Evolutionary conservation across 2,888 invertebrate genomes (phyloP), one percentile per base, ranked within the genome.

Genomic region (Lasius platythorax): DNA sequence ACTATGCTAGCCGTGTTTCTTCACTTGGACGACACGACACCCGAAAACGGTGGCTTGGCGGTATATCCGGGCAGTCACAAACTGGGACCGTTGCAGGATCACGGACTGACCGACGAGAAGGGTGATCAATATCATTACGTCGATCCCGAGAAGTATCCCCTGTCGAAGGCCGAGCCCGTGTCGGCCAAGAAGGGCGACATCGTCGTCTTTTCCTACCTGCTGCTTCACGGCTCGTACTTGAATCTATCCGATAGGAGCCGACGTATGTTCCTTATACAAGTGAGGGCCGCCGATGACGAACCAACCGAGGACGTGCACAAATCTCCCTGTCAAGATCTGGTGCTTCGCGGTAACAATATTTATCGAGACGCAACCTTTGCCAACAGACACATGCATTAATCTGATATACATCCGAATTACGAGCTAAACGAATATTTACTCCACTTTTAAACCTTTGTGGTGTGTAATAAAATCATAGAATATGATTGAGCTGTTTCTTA

Each of bases 11-110:
- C 96, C 1, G 96, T 96, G 0, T 96, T 96, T 88, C 92, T 96
- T 3, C 96, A 96, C 90, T 89, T 96, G 82, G 96, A 96, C 83
- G 96, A 96, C 58, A 95, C 96, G 0, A 95, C 95, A 12, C 96
- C 96, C 0, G 96, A 96, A 83, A 96, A 96, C 85, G 96, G 96
- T 0, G 96, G 96, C 0, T 93, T 96, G 50, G 96, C 95, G 68
- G 95, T 96, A 23, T 96, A 96, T 91, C 96, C 96, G 0, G 96
- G 96, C 0, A 96, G 96, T 23, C 96, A 96, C 91, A 96, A 95
- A 85, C 93, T 96, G 1, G 96, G 96, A 0, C 96, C 96, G 0
- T 95, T 95, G 64, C 95, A 95, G 82, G 96, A 96, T 87, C 94
- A 95, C 3, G 96, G 96, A 0, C 92, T 95, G 23, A 94, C 92